Base-by-base conservation (phyloP, 2,797 vertebrate genomes). In the Heterohyrax brucei region DNA sequence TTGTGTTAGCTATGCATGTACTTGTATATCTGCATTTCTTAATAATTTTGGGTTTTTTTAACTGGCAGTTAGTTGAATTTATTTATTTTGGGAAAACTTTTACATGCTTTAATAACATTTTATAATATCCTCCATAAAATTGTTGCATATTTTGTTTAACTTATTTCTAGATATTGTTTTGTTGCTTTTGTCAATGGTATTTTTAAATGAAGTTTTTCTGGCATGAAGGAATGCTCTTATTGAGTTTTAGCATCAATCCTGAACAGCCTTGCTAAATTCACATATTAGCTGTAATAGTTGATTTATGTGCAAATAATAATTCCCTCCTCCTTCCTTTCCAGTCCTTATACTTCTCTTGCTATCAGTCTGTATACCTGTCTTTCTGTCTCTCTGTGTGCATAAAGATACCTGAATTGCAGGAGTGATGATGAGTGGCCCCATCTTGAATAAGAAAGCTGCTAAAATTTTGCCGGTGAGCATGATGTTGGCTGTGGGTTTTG, bases 141-240 rank as follows among this genome's bases (percentile, higher is more conserved):
- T 59, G 4, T 64, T 86, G 9, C 56, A 39, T 82, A n/a, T 73
- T 56, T 80, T 81, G 14, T 87, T 95, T 66, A 44, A 22, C 28
- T 21, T 46, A 72, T 77, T 73, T 78, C 48, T 90, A 9, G 19
- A 46, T 82, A 26, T 48, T 24, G 21, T 48, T 87, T 78, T 82
- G 46, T 59, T 92, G 56, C 75, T 70, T 88, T 84, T 89, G 13
- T 64, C 26, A 92, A 14, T 79, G 30, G 28, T 24, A 30, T 89
- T 83, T 89, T 85, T 61, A 72, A 53, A 76, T 81, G 30, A 22
- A 80, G 10, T 56, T 85, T 85, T 91, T 66, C 83, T 82, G 14
- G 6, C 28, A 16, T 33, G 66, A 46, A 24, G 24, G 24, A 28
- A 59, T 10, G 13, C 33, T 39, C 39, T 39, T 77, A 2, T 7